These are phyloP conservation scores for Brenthis ino DNA, from an alignment of 2,888 invertebrate species.

Conservation along the genomic window DNA sequence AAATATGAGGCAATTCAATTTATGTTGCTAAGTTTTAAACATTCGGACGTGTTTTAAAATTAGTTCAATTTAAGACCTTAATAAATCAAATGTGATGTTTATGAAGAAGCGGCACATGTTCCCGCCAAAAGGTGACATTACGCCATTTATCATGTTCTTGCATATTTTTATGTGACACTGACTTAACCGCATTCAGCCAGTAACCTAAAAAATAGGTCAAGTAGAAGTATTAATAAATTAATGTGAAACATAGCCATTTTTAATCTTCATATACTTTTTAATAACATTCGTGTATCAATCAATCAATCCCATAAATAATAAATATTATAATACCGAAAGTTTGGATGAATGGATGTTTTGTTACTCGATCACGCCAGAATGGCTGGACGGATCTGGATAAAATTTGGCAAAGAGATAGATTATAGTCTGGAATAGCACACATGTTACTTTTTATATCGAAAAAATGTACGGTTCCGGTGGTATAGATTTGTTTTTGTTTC, in stretches of 20 bases:
- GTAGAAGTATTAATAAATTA: not conserved
- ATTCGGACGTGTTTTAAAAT: not conserved
- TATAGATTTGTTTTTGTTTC: no score
- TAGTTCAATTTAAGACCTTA: not conserved
- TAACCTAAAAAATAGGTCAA: conserved; percentile 10
- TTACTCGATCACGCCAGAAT: no score
- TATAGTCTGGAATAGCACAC: no score
- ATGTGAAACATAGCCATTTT: not conserved
- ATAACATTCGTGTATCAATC: not conserved
- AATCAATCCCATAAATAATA: no score
- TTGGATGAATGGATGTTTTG: no score
- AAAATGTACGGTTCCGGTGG: no score
- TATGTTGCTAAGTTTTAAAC: no score
- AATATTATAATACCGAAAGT: no score
- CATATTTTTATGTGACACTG: conserved; percentile 18
- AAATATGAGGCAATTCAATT: no score
- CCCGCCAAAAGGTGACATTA: conserved; percentile 25
- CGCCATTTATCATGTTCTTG: conserved; percentile 20
- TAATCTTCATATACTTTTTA: not conserved
- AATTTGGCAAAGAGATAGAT: no score
- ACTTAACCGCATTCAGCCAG: conserved; percentile 15
- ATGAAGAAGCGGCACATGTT: conserved; percentile 26
- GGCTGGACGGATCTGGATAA: no score
- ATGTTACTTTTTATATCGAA: no score
- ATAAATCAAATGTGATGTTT: conserved; percentile 19